Conservation (phyloP, 2,113 vertebrate genomes). For the Neotoma lepida region DNA sequence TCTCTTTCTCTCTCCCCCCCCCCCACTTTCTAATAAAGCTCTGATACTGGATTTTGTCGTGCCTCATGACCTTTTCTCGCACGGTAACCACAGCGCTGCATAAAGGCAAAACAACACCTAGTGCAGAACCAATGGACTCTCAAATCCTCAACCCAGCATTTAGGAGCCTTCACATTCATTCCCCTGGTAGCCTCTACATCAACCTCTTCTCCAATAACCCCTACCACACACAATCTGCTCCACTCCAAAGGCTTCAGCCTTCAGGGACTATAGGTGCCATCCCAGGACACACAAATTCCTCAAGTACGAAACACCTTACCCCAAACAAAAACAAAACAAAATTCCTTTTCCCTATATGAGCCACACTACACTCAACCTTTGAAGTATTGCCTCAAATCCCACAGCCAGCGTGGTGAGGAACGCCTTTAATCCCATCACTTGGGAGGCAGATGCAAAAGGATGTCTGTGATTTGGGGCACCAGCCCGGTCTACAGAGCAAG, state of each 20-base stretch:
- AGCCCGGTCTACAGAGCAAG: neutral
- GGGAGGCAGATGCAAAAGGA: neutral
- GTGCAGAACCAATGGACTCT: neutral
- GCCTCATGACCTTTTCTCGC: too few relatives aligned
- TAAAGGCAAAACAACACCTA: too few relatives aligned
- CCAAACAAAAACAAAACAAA: neutral
- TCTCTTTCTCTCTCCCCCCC: too few relatives aligned
- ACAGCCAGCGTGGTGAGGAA: neutral
- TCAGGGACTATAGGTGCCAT: rapidly evolving
- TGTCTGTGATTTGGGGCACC: neutral
- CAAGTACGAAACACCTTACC: neutral
- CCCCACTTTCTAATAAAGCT: too few relatives aligned
- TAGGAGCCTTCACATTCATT: neutral
- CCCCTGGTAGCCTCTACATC: neutral
- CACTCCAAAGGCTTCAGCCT: neutral
- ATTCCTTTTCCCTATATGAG: neutral
- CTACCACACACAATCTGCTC: too few relatives aligned
- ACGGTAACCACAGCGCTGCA: too few relatives aligned
- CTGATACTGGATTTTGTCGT: too few relatives aligned
- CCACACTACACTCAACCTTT: neutral
- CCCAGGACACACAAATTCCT: neutral
- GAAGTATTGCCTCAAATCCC: neutral
- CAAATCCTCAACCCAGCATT: neutral
- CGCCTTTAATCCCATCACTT: neutral
- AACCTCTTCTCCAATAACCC: neutral